These are phyloP conservation scores for Athripsodes cinereus DNA, from an alignment of 2,888 invertebrate species.

Conservation along the genomic window DNA sequence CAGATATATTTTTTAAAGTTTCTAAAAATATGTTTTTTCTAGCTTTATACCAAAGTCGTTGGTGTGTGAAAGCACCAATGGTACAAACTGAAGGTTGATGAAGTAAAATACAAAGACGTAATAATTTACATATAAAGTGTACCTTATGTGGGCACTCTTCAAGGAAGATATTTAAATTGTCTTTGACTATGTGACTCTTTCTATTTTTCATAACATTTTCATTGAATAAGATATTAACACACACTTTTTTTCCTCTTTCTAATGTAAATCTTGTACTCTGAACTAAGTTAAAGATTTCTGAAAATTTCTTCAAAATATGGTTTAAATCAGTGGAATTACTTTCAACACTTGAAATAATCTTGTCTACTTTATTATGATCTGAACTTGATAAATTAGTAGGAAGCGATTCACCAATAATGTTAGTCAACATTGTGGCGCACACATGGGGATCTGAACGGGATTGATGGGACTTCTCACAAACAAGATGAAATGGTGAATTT, in stretches of 20 bases:
- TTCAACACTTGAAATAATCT: not conserved
- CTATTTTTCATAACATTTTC: not conserved
- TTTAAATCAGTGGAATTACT: not conserved
- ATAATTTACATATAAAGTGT: no score
- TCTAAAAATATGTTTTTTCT: no score
- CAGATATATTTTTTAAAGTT: no score
- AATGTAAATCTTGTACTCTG: not conserved
- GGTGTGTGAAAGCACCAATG: no score
- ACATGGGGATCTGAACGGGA: not conserved
- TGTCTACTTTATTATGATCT: not conserved
- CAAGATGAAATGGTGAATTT: slow-evolving; percentile 11
- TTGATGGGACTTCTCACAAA: slow-evolving; percentile 1
- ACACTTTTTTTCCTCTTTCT: not conserved
- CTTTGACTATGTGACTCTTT: not conserved
- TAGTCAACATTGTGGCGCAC: not conserved
- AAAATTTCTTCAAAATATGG: slow-evolving; percentile 10
- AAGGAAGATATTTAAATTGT: not conserved
- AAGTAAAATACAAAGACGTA: no score
- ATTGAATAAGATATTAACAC: slow-evolving; percentile 1
- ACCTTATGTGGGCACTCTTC: not conserved
- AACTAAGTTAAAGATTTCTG: slow-evolving; percentile 4
- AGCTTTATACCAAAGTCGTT: no score
- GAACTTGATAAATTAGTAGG: not conserved
- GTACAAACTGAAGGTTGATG: no score
- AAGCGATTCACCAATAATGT: not conserved